Percentiles rank a stretch among this genome's conserved stretches.
phyloP scores from a whole-genome alignment of 1,140 invertebrate genomes.

The Amyelois transitella region DNA sequence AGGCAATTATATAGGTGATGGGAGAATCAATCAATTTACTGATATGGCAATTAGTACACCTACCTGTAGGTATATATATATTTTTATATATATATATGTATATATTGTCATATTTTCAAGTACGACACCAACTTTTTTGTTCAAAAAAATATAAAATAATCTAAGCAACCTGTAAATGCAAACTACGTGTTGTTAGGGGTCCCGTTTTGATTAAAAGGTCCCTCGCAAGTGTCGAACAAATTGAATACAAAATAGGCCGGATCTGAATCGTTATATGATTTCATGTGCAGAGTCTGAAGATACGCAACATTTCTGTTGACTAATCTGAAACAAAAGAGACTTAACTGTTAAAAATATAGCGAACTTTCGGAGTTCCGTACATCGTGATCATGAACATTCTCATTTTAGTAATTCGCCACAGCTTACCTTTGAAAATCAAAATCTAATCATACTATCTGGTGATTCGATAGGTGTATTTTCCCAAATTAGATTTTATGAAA shows the following conservation, averaged over 20 bases:
- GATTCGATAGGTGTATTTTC: no score
- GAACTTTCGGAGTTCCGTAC: no score
- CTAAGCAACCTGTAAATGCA: constrained; percentile 23
- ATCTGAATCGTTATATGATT: constrained; percentile 15
- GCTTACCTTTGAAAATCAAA: no score
- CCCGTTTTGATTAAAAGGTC: constrained; percentile 31
- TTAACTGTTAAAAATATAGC: background rate
- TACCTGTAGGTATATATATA: background rate
- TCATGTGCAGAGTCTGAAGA: background rate
- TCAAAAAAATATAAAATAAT: constrained; percentile 7
- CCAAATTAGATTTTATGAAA: no score
- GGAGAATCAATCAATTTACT: no score
- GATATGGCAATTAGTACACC: no score
- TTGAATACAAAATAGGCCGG: constrained; percentile 27
- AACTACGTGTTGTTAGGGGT: constrained; percentile 25
- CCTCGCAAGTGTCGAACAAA: constrained; percentile 29
- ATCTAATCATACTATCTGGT: no score
- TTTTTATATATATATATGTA: background rate
- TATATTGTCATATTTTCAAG: background rate
- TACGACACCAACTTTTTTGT: background rate
- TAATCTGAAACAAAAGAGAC: background rate
- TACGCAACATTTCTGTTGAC: background rate
- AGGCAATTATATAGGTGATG: no score
- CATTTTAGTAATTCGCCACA: no score
- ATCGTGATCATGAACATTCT: no score